Evolutionary conservation across 2,113 vertebrate species (phyloP).

Genomic region (Syngnathus typhle): DNA sequence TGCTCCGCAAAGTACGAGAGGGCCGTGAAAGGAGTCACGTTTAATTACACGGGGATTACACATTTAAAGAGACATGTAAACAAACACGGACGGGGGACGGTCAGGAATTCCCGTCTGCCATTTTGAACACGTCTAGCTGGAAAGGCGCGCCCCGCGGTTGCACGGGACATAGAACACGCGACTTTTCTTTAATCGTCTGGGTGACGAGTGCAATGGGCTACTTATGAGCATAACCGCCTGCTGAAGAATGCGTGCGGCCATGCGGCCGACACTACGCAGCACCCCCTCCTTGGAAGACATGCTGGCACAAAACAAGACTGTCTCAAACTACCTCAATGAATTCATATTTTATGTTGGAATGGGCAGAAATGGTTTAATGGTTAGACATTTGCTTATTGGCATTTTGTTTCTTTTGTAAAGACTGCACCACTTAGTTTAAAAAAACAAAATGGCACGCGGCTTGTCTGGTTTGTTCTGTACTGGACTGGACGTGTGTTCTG

Average conservation of each 20-base stretch:
- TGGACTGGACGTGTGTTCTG: too few relatives aligned
- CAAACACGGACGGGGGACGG: slow-evolving; percentile 20
- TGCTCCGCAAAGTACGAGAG: slow-evolving; percentile 33
- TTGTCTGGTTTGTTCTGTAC: too few relatives aligned
- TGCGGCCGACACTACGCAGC: slow-evolving; percentile 19
- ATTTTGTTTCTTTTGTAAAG: too few relatives aligned
- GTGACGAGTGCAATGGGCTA: slow-evolving; percentile 26
- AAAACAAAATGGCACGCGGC: too few relatives aligned
- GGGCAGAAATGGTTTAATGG: too few relatives aligned
- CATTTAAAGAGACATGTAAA: slow-evolving; percentile 29
- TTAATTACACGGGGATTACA: slow-evolving; percentile 44
- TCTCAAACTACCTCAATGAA: background rate
- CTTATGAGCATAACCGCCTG: slow-evolving; percentile 8
- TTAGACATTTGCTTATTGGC: too few relatives aligned
- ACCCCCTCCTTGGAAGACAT: background rate
- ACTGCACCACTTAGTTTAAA: too few relatives aligned
- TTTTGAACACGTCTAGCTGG: slow-evolving; percentile 14
- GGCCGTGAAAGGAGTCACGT: slow-evolving; percentile 46
- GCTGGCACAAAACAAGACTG: background rate
- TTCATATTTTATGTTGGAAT: too few relatives aligned
- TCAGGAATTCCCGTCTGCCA: slow-evolving; percentile 26
- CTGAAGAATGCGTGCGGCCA: slow-evolving; percentile 27
- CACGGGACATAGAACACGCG: background rate
- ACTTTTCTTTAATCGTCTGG: slow-evolving; percentile 7
- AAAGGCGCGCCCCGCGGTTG: slow-evolving; percentile 24